phyloP scores from a whole-genome alignment of 2,888 invertebrate genomes.

The Fabriciana adippe region DNA sequence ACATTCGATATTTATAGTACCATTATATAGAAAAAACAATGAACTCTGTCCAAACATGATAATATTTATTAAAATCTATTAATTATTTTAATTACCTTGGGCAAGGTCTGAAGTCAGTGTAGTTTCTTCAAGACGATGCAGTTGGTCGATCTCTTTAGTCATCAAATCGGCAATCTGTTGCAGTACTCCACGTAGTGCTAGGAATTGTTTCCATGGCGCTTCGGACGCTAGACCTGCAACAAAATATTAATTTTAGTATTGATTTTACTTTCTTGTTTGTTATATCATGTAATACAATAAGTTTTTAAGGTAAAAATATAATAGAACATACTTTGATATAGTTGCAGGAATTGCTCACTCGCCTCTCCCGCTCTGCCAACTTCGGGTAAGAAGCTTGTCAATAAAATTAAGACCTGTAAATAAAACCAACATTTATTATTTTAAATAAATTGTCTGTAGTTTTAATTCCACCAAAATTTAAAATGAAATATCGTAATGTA shows the following conservation, averaged over 20 bases:
- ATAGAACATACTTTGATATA: conserved; percentile 87
- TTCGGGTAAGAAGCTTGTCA: conserved; percentile 94
- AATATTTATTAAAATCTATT: background rate
- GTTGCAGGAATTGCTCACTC: conserved; percentile 93
- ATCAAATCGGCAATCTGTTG: conserved; percentile 92
- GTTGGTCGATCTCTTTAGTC: conserved; percentile 92
- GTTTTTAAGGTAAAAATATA: background rate
- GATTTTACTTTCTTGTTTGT: background rate
- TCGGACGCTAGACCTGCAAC: conserved; percentile 86
- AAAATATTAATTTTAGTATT: conserved; percentile 1
- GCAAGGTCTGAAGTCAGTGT: conserved; percentile 96
- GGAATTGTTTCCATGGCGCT: conserved; percentile 96
- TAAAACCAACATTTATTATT: conserved; percentile 10
- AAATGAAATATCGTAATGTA: background rate
- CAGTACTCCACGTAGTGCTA: conserved; percentile 93
- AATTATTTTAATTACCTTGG: conserved; percentile 83
- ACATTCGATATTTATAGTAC: background rate
- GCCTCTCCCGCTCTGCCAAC: conserved; percentile 94
- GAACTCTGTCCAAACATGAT: too few species aligned
- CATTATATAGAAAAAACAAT: background rate
- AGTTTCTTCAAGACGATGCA: conserved; percentile 94
- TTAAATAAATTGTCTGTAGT: background rate
- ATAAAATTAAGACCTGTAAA: conserved; percentile 88
- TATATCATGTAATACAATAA: background rate
- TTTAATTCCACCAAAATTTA: background rate